Evolutionary conservation across 2,113 vertebrate species (phyloP).

Genomic region (Poecile atricapillus): DNA sequence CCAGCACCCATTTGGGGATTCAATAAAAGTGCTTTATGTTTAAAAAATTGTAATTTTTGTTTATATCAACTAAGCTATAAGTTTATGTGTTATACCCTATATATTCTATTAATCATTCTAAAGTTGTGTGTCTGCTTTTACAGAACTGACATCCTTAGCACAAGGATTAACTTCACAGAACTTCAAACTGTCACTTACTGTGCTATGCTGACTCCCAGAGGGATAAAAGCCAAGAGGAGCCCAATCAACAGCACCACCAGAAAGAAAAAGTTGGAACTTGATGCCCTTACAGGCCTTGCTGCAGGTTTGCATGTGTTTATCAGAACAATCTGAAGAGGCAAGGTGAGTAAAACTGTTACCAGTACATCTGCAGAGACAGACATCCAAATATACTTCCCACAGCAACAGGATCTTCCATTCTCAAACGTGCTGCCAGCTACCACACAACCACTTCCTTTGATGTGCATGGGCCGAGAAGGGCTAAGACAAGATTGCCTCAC

Average conservation of each 20-base stretch:
- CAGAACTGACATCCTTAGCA: not conserved
- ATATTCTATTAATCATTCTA: not conserved
- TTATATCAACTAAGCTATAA: not conserved
- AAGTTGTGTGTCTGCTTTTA: not conserved
- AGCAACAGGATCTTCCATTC: not conserved
- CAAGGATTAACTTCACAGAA: not conserved
- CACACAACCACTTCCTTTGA: not conserved
- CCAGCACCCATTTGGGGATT: not conserved
- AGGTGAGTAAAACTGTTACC: not conserved
- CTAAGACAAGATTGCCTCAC: not conserved
- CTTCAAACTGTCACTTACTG: slow-evolving; percentile 73
- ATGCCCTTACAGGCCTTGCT: slow-evolving; percentile 85
- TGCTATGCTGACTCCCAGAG: slow-evolving; percentile 83
- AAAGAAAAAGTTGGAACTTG: slow-evolving; percentile 95
- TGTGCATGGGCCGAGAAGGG: not conserved
- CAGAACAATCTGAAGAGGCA: slow-evolving; percentile 77
- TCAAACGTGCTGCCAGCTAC: not conserved
- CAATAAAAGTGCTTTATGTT: not conserved
- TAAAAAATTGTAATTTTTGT: not conserved
- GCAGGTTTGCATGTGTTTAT: slow-evolving; percentile 84
- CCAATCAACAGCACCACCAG: slow-evolving; percentile 88
- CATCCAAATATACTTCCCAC: not conserved
- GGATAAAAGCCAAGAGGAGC: slow-evolving; percentile 82
- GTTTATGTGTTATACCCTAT: not conserved
- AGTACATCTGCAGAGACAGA: not conserved